These are phyloP conservation scores for Callyntrura guangdongensis DNA, from an alignment of 2,888 invertebrate species.

Conservation along the genomic window DNA sequence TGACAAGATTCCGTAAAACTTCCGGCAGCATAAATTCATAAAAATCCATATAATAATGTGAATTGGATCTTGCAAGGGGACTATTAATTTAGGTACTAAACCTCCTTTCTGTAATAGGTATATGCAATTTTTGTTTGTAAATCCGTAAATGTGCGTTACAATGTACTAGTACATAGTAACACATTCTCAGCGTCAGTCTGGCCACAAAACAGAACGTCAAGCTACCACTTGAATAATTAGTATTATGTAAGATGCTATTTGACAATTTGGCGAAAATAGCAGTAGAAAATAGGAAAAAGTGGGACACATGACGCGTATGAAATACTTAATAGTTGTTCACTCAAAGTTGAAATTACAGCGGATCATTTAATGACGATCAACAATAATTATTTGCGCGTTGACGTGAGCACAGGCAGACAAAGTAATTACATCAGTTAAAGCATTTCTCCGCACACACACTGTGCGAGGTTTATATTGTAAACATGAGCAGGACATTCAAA, in stretches of 20 bases:
- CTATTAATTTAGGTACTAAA: background rate
- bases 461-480: too few relatives aligned
- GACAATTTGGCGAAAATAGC: background rate
- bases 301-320: background rate
- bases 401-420: background rate
- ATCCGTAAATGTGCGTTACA: background rate
- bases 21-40: constrained; percentile 3
- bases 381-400: constrained; percentile 4
- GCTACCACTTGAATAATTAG: background rate
- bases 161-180: background rate
- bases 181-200: background rate
- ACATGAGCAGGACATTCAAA: too few relatives aligned
- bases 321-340: background rate
- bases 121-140: background rate
- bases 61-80: background rate
- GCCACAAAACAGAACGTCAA: background rate
- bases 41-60: constrained; percentile 12
- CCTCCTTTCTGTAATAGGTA: background rate
- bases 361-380: background rate
- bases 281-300: background rate
- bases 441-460: background rate
- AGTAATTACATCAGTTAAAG: constrained; percentile 1
- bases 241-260: background rate
- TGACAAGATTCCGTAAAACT: constrained; percentile 23
- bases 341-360: background rate